A percentile compares a stretch with the other conserved stretches of the same genome.
These are phyloP conservation scores for Diadophis punctatus DNA, from an alignment of 2,113 vertebrate species.

Conservation along the genomic window DNA sequence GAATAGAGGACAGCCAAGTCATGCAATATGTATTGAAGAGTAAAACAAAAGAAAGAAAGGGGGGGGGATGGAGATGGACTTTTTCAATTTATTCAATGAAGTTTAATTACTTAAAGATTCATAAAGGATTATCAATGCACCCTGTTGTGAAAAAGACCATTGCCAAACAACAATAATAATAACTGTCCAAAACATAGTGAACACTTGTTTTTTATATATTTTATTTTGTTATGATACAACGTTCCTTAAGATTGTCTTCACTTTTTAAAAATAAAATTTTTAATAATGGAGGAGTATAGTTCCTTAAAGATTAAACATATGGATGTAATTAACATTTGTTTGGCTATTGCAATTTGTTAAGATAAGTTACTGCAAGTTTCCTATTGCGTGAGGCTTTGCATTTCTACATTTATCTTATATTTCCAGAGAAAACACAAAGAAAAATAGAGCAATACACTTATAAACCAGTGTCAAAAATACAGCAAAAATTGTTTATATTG, in stretches of 20 bases:
- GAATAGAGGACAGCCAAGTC: conserved; percentile 37
- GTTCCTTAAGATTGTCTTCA: not conserved
- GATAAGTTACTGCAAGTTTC: not conserved
- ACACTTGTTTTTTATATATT: not conserved
- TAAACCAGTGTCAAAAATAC: not conserved
- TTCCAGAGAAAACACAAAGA: not conserved
- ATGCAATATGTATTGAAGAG: conserved; percentile 18
- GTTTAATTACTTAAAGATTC: not conserved
- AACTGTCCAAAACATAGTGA: not conserved
- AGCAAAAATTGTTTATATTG: not conserved
- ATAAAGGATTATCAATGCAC: not conserved
- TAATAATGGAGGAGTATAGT: not conserved
- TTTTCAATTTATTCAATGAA: conserved; percentile 11
- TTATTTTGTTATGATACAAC: not conserved
- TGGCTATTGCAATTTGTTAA: not conserved
- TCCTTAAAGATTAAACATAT: not conserved
- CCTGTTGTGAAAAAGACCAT: not conserved
- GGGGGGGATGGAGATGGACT: not conserved
- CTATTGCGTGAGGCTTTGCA: not conserved
- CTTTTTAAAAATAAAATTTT: not conserved
- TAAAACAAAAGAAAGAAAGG: not conserved
- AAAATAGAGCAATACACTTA: not conserved
- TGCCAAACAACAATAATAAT: not conserved
- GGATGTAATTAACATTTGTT: not conserved
- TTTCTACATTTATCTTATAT: not conserved